These are phyloP conservation scores for Aphidoletes aphidimyza DNA, from an alignment of 2,888 invertebrate genomes.

Conservation along the genomic window DNA sequence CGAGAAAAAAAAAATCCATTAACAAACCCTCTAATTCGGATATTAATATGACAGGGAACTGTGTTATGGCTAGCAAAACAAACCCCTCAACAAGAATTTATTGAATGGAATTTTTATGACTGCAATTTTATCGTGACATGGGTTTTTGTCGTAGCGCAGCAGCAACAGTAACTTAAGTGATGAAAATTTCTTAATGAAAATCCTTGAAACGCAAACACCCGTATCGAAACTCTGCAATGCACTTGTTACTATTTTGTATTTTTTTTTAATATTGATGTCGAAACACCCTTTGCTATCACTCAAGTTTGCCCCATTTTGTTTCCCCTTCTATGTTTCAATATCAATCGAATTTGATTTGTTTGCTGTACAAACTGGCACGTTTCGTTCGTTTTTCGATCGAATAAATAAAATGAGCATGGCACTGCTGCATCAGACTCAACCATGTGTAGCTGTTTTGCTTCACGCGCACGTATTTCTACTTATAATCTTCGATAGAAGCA, in stretches of 20 bases:
- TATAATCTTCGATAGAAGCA: not conserved
- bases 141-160: no score
- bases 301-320: not conserved
- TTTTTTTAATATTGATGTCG: not conserved
- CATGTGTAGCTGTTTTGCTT: slow-evolving; percentile 35
- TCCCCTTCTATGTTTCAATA: slow-evolving; percentile 28
- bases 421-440: not conserved
- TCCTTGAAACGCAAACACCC: not conserved
- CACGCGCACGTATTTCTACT: slow-evolving; percentile 22
- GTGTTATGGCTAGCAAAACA: slow-evolving; percentile 20
- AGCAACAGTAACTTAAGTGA: not conserved
- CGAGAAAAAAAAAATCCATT: slow-evolving; percentile 52
- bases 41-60: slow-evolving; percentile 40
- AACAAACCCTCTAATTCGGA: slow-evolving; percentile 52
- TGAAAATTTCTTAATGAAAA: not conserved
- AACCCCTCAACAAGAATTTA: not conserved
- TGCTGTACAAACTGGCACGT: slow-evolving; percentile 14
- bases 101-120: slow-evolving; percentile 11
- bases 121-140: not conserved
- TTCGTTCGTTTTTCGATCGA: not conserved
- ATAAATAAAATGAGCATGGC: not conserved
- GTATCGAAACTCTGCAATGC: not conserved
- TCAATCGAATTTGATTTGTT: slow-evolving; percentile 43
- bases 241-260: slow-evolving; percentile 12
- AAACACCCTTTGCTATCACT: not conserved